Conservation (phyloP, 2,113 vertebrate species). For the Meles meles region DNA sequence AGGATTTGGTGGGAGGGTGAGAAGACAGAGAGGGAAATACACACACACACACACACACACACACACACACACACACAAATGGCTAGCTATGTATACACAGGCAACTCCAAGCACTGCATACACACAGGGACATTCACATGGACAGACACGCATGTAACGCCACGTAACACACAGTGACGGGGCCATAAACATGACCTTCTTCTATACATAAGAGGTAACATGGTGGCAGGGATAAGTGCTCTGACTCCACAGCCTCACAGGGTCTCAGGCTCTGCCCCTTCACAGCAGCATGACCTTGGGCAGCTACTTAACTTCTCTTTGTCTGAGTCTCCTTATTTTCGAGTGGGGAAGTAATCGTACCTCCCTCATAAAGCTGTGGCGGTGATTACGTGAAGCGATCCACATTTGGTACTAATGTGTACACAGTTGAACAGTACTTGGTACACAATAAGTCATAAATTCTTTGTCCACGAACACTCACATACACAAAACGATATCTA, state of each 20-base stretch:
- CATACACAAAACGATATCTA: not conserved
- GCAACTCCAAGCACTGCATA: not conserved
- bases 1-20: not conserved
- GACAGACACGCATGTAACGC: not conserved
- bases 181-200: not conserved
- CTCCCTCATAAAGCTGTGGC: not conserved
- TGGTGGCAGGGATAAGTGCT: not conserved
- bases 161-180: not conserved
- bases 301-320: slow-evolving; percentile 16
- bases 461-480: not conserved
- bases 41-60: not conserved
- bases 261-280: not conserved
- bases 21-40: not conserved
- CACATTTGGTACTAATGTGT: not conserved
- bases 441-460: not conserved
- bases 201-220: not conserved
- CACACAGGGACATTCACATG: not conserved
- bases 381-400: not conserved
- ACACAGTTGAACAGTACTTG: not conserved
- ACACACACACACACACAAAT: not conserved
- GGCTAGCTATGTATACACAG: not conserved
- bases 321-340: not conserved
- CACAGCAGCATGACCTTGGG: not conserved
- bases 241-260: not conserved
- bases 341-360: not conserved